Base-by-base conservation (phyloP, 53 echinoderm and acorn worm species). In the Zoroaster sp. region DNA sequence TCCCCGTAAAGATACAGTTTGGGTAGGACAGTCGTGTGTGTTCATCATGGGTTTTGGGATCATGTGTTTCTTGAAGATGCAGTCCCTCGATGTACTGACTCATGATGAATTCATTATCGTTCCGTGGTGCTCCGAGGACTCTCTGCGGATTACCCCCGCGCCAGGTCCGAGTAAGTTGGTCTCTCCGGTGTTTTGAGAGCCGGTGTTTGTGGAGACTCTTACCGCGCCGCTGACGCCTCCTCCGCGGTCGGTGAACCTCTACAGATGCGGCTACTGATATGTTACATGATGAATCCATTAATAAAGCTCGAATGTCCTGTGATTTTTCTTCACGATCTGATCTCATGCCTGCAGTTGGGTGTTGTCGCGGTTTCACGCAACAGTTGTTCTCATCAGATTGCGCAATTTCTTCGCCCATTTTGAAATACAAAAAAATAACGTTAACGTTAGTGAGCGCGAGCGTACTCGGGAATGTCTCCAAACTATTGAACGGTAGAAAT, bases 101-200 rank as follows among this genome's bases (percentile, higher is more conserved):
- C 41, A 94, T 88, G 42, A 94, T 59, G 71, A 73, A 94, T 41
- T 91, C 91, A 59, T 94, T 94, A 77, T 94, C 83, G 71, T 94
- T 94, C 36, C 91, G 35, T 40, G 94, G 94, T 4, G 94, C 94
- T 14, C 91, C 91, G 15, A 90, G 52, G 55, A 32, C 40, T 40
- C 23, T 34, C 11, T 20, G 44, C 8, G 35, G 1, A 4, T 65
- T 71, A 21, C 28, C 32, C 38, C 85, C 20, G 47, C 85, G 85
- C 28, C 8, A 28, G 3, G 63, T 28, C 23, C 63, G 63, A 3
- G 85, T 25, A 10, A 40, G 81, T 42, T 41, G 66, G 81, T 81
- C 81, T 30, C 85, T 45, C 42, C 85, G 36, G 70, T 71, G 85
- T 28, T 51, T 69, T 1, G 85, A 85, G 33, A 85, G 51, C 36